Percentiles rank a stretch among this genome's conserved stretches.
These are phyloP conservation scores for Vulpes vulpes DNA, from an alignment of 2,113 vertebrate species.

Conservation along the genomic window DNA sequence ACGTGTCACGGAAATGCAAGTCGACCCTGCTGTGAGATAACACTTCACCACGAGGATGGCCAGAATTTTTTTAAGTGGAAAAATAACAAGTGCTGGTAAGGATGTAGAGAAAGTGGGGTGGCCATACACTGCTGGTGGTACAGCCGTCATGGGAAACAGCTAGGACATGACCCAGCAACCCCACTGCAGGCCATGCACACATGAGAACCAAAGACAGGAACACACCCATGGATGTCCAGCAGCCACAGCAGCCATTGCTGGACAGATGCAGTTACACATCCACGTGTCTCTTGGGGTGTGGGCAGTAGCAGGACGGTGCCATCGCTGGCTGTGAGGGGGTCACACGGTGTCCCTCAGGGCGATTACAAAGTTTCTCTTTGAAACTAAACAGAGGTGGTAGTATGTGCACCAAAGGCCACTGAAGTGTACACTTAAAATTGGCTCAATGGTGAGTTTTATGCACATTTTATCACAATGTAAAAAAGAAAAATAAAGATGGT, in stretches of 20 bases:
- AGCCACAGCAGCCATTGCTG: background rate
- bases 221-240: background rate
- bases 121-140: accelerated
- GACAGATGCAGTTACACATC: background rate
- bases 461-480: background rate
- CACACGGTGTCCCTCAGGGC: background rate
- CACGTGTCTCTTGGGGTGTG: no score
- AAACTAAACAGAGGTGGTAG: background rate
- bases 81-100: background rate
- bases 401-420: background rate
- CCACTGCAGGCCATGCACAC: background rate
- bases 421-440: background rate
- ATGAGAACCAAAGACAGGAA: background rate
- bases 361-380: background rate
- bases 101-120: background rate
- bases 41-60: background rate
- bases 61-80: background rate
- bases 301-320: background rate
- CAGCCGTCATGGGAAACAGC: background rate
- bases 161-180: background rate
- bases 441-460: background rate
- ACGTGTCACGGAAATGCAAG: background rate
- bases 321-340: background rate
- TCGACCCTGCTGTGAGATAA: background rate
- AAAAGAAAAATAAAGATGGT: background rate